Base-by-base conservation (phyloP, 1,140 invertebrate species). In the Anthonomus grandis region DNA sequence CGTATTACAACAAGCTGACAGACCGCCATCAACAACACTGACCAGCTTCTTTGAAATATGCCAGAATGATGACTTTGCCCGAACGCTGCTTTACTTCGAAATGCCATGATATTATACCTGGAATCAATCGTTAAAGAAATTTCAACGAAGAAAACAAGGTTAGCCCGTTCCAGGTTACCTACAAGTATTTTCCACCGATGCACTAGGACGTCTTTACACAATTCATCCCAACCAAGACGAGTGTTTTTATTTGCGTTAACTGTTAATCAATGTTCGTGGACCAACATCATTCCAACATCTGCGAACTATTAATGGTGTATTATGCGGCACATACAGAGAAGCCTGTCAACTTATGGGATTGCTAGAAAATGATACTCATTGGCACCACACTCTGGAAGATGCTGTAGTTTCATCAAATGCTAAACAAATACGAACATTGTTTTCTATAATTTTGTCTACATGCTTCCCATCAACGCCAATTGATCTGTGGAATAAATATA, bases 201-300 rank as follows among this genome's bases (percentile, higher is more conserved):
- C 69, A 21, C 44, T 76, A 17, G 70, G 71, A 12, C 68, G 71
- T 25, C 61, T 77, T 6, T 61, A 52, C 21, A 57, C 54, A 45
- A 69, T 78, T 21, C 68, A 75, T 70, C 71, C 73, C 23, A 77
- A 62, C 0, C 65, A 75, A 31, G 57, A 66, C 47, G 71, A 78
- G 64, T 77, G 75, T 57, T 79, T 67, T 57, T 76, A 72, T 70
- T 68, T 78, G 50, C 70, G 73, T 18, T 57, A 79, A 47, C 55
- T 79, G 18, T 64, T 78, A 48, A 55, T 69, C 13, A 70, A 75
- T 64, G 71, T 80, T 25, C 68, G 63, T 52, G 77, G 76, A 4
- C 72, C 75, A 60, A 76, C 63, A 51, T 75, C 69, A 45, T 78
- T 79, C n/a, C n/a, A 69, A 62, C 13, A 72, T 62, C 57, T 80